Evolutionary conservation across 2,888 invertebrate genomes (phyloP), one percentile per base, ranked within the genome.

Genomic region (Urechis unicinctus): DNA sequence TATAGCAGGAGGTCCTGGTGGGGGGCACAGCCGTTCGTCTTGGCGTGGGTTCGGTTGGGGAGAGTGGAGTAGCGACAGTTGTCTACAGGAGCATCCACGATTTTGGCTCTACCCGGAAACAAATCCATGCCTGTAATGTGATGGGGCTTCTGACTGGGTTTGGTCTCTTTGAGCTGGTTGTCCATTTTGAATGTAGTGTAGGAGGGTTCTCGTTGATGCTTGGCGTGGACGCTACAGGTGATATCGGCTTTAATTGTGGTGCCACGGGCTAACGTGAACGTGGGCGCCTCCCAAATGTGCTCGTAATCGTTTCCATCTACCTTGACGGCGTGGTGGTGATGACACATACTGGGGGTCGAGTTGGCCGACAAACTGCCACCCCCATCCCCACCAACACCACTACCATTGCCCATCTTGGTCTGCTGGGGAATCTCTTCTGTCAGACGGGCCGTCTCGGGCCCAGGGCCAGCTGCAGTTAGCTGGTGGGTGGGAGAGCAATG

Each of bases 241-340:
- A 36, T 36, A 36, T 36, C 36, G 36, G 36, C 9, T 17, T 36
- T 36, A 9, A 36, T 36, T 9, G 17, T 17, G 36, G 36, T 9
- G 17, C 9, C 9, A 17, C 17, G 17, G 36, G 36, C 9, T 13
- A 13, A 36, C 9, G 36, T 36, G 36, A 17, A 28, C 6, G 44
- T n/a, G 22, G 55, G 50, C 2, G 55, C 36, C 43, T 55, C 43
- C 55, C 55, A 55, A 5, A 55, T 55, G 51, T 55, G 55, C 44
- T 55, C 50, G 43, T 55, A 55, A 29, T 55, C 55, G 31, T 55
- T 55, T 25, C 55, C 55, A 45, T 55, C 43, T 21, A 55, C 44
- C 31, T 31, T 50, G 29, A 50, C 50, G 28, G 29, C 24, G 50
- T 50, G 50, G 50, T 31, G 31, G 24, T 50, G 50, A 24, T 50